Percentiles rank a stretch among this genome's conserved stretches.
phyloP scores from a whole-genome alignment of 1,140 invertebrate species.

The Brachionus plicatilis region DNA sequence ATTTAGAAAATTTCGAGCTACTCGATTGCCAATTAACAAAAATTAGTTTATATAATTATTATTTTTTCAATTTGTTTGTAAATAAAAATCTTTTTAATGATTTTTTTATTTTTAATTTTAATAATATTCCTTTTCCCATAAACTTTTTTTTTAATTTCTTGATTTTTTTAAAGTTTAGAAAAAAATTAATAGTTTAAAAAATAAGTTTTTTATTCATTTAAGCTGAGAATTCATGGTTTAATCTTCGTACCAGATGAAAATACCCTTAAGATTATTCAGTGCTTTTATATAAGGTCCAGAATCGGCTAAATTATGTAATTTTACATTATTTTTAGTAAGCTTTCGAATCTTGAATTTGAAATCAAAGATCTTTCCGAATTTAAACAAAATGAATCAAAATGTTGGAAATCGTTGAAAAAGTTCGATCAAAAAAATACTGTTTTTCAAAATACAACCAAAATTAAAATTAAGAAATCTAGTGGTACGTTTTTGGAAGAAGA shows the following conservation, averaged over 20 bases:
- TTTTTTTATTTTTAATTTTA: no score
- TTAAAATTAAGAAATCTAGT: background rate
- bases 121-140: no score
- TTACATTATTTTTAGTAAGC: no score
- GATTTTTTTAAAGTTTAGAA: no score
- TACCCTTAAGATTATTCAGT: no score
- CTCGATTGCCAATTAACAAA: background rate
- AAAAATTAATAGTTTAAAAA: no score
- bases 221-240: no score
- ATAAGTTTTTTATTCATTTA: no score
- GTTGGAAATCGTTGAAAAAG: background rate
- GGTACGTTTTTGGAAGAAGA: background rate
- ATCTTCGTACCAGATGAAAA: no score
- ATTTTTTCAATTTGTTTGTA: background rate
- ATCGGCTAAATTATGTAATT: no score
- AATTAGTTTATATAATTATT: background rate
- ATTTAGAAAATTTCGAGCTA: background rate
- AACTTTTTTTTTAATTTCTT: no score
- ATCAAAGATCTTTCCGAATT: background rate
- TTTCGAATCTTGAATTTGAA: background rate
- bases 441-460: background rate
- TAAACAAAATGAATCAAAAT: background rate
- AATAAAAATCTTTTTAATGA: background rate
- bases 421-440: background rate
- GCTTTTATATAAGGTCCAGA: no score